Base-by-base conservation (phyloP, 1,140 invertebrate genomes). In the Diabrotica virgifera region DNA sequence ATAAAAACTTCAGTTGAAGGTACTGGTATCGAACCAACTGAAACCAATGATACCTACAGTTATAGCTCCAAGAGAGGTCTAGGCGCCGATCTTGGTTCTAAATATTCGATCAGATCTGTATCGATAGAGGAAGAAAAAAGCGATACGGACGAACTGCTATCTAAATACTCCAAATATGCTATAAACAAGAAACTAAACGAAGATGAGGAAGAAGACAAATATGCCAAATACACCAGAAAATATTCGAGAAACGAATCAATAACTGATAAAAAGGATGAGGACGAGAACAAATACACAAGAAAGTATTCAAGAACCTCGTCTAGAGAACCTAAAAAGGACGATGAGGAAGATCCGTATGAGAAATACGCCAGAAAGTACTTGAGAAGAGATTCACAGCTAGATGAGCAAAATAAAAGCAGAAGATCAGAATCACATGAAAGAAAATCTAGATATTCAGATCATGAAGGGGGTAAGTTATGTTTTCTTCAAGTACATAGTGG, bases 201-300 rank as follows among this genome's bases (percentile, higher is more conserved):
- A 67, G 58, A 75, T 71, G 55, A 73, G 70, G 64, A 76, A 58
- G 76, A 77, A 67, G 67, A 76, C 64, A 63, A 78, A 67, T 68
- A 72, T 61, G 68, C 74, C 13, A 77, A 76, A 79, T 76, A 72
- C 53, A 56, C 62, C 5, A 67, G 66, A 37, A 76, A 76, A 62
- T 76, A 76, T 57, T 70, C 70, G 8, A 69, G 70, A 62, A 65
- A 61, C 9, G 67, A 69, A 24, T 72, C 71, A 3, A 55, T 59
- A 12, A 62, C 70, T 36, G 55, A 37, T 12, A 78, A 79, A 61
- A 79, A 81, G 63, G 79, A 81, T 77, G 82, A 86, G 56, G 86
- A 86, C 83, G 84, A 84, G 61, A 81, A 78, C 54, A 78, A 83
- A 72, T 86, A 83, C 72, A 81, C 79, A 56, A 84, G 79, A 75